phyloP scores from a whole-genome alignment of 2,113 vertebrate species.

The Oncorhynchus tshawytscha region DNA sequence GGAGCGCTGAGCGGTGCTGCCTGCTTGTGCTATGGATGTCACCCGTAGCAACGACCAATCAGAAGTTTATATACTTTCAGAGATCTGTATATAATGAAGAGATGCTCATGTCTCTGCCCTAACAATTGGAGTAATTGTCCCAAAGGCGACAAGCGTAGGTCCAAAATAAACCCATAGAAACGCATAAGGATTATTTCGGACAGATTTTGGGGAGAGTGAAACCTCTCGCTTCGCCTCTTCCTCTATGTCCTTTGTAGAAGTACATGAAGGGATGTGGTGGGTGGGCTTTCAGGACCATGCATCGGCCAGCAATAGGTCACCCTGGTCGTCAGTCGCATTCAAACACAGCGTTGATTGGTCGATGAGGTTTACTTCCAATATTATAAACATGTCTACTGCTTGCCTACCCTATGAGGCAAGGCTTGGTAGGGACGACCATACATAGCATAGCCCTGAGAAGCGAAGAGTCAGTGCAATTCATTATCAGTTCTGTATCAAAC shows the following conservation, averaged over 20 bases:
- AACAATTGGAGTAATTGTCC: no score
- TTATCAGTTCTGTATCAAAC: slow-evolving; percentile 75
- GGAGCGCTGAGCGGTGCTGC: slow-evolving; percentile 74
- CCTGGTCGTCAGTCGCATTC: slow-evolving; percentile 58
- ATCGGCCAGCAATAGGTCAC: slow-evolving; percentile 62
- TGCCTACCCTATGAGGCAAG: slow-evolving; percentile 50
- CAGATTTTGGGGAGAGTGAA: no score
- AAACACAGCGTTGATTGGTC: slow-evolving; percentile 66
- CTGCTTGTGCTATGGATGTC: slow-evolving; percentile 75
- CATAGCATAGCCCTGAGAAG: slow-evolving; percentile 48
- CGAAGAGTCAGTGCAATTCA: slow-evolving; percentile 45
- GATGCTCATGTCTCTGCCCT: no score
- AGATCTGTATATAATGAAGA: no score
- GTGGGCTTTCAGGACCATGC: slow-evolving; percentile 54
- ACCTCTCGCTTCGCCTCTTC: no score
- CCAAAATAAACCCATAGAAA: no score
- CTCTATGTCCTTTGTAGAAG: slow-evolving; percentile 52
- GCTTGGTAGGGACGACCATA: slow-evolving; percentile 60
- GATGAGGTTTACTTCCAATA: slow-evolving; percentile 66
- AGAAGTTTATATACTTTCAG: slow-evolving; percentile 69
- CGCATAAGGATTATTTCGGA: no score
- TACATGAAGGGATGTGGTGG: slow-evolving; percentile 69
- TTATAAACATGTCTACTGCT: slow-evolving; percentile 79
- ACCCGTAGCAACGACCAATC: slow-evolving; percentile 79
- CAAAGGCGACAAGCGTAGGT: no score